Conservation (phyloP, 2,113 vertebrate species). For the Myodes glareolus region DNA sequence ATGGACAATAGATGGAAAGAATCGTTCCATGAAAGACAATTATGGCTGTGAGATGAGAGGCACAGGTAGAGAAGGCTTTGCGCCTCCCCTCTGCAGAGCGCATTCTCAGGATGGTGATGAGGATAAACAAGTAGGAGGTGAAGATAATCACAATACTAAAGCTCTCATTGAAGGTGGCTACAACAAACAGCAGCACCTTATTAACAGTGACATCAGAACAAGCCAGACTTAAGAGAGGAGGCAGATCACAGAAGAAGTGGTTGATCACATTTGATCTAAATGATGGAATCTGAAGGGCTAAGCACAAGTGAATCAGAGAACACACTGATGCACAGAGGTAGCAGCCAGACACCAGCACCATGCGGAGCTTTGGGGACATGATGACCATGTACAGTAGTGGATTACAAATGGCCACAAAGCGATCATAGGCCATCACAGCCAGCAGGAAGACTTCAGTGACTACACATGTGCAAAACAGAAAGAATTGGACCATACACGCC, state of each 20-base stretch:
- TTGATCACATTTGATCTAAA: conserved; percentile 50
- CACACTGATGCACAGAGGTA: conserved; percentile 22
- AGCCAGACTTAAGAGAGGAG: conserved; percentile 49
- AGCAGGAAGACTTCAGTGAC: conserved; percentile 55
- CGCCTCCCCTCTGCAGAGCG: conserved; percentile 11
- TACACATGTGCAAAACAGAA: conserved; percentile 37
- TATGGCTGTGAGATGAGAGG: conserved; percentile 75
- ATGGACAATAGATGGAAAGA: conserved; percentile 62
- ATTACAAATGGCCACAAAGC: conserved; percentile 66
- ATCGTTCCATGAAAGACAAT: conserved; percentile 67
- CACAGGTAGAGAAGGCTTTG: conserved; percentile 78
- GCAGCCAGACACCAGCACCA: conserved; percentile 1
- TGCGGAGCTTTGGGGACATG: conserved; percentile 18
- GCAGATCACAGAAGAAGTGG: conserved; percentile 71
- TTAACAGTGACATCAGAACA: conserved; percentile 46
- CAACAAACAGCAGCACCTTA: not conserved
- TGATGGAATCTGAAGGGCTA: conserved; percentile 25
- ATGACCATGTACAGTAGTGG: conserved; percentile 54
- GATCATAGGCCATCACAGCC: conserved; percentile 68
- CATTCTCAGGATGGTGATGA: conserved; percentile 68
- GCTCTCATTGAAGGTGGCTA: conserved; percentile 40
- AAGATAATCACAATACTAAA: conserved; percentile 24
- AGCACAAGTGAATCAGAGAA: conserved; percentile 44
- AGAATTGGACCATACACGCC: conserved; percentile 50
- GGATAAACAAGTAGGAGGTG: conserved; percentile 62